phyloP scores from a whole-genome alignment of 2,888 invertebrate species.

The Anticlea derivata region DNA sequence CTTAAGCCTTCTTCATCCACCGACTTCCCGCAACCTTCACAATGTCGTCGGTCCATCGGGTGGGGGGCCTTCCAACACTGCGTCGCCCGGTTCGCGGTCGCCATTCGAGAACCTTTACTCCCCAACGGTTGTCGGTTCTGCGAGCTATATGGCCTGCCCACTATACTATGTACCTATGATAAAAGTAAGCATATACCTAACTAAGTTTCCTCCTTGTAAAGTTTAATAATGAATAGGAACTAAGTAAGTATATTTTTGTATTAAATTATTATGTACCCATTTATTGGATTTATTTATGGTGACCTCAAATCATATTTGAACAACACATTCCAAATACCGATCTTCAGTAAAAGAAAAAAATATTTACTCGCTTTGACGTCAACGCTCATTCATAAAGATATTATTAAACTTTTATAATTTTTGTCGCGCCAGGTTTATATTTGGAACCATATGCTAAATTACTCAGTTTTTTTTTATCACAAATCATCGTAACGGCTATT shows the following conservation, averaged over 20 bases:
- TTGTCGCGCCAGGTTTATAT: constrained; percentile 55
- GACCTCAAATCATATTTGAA: constrained; percentile 18
- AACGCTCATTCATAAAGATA: constrained; percentile 73
- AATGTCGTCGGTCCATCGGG: too few species aligned
- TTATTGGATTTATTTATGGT: constrained; percentile 29
- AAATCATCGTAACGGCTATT: constrained; percentile 44
- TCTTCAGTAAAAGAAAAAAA: constrained; percentile 29
- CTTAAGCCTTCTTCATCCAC: too few species aligned
- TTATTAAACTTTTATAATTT: constrained; percentile 37
- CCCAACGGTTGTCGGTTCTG: too few species aligned
- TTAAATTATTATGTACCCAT: constrained; percentile 29
- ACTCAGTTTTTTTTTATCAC: constrained; percentile 42
- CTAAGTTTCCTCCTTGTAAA: constrained; percentile 26
- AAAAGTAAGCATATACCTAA: constrained; percentile 9
- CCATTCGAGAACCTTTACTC: too few species aligned
- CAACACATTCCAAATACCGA: constrained; percentile 20
- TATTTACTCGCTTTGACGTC: constrained; percentile 61
- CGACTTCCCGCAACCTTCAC: too few species aligned
- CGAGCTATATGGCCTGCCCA: too few species aligned
- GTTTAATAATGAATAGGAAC: constrained; percentile 21
- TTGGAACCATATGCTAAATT: constrained; percentile 39
- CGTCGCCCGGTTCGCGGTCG: too few species aligned
- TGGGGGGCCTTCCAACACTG: too few species aligned
- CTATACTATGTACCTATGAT: too few species aligned
- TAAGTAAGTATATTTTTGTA: constrained; percentile 28